A percentile compares a stretch with the other conserved stretches of the same genome.
Conservation (phyloP, 35 echinoderm and acorn worm genomes). For the Diadema setosum region DNA sequence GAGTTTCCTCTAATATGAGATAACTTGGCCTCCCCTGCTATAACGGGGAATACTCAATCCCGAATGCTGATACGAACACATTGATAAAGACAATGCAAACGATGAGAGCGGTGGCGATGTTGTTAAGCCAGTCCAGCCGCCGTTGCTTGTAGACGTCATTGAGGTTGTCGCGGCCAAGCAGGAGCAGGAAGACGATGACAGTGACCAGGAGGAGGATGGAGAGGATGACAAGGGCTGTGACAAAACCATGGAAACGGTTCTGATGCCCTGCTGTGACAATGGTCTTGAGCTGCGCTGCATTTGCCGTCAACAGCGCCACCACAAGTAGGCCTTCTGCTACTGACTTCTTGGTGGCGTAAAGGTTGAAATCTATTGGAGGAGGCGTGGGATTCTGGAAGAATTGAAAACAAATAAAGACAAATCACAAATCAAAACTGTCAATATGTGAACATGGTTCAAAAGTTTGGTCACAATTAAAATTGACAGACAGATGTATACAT, state of each 20-base stretch:
- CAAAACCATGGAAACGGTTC: constrained; percentile 87
- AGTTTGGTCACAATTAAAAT: no score
- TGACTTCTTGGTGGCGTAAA: constrained; percentile 96
- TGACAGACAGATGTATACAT: no score
- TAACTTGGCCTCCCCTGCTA: no score
- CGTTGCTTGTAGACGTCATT: constrained; percentile 85
- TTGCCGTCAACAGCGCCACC: constrained; percentile 83
- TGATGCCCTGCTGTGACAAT: constrained; percentile 69
- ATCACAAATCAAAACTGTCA: background rate
- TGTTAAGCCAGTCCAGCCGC: constrained; percentile 87
- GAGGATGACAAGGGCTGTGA: constrained; percentile 79
- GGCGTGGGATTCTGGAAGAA: constrained; percentile 75
- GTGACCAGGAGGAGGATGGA: constrained; percentile 68
- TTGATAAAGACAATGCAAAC: constrained; percentile 84
- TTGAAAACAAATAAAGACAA: background rate
- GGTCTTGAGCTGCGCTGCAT: constrained; percentile 89
- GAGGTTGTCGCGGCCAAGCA: constrained; percentile 89
- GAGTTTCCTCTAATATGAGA: no score
- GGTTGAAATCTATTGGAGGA: constrained; percentile 86
- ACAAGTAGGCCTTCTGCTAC: constrained; percentile 73
- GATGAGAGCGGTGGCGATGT: constrained; percentile 63
- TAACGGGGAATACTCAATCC: constrained; percentile 14
- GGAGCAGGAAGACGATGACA: constrained; percentile 72
- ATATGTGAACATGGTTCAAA: background rate
- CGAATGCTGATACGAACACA: constrained; percentile 92